These are phyloP conservation scores for Amblyteles armatorius DNA, from an alignment of 2,888 invertebrate species.

Conservation along the genomic window DNA sequence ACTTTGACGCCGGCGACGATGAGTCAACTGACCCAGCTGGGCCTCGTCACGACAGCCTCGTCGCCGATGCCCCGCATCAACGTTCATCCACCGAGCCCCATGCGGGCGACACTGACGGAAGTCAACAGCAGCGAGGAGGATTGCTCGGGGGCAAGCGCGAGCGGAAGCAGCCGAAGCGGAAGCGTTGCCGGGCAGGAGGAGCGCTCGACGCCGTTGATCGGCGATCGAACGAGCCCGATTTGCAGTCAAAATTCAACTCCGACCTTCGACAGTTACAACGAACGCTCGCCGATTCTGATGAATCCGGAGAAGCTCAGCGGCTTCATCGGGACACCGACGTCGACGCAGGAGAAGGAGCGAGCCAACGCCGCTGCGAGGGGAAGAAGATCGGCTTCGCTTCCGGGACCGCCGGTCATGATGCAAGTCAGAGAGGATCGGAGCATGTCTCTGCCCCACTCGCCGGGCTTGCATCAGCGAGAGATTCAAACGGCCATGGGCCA, in stretches of 20 bases:
- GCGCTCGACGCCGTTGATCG: slow-evolving; percentile 81
- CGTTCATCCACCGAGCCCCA: slow-evolving; percentile 61
- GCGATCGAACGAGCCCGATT: slow-evolving; percentile 79
- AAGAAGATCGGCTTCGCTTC: slow-evolving; percentile 83
- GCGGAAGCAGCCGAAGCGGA: slow-evolving; percentile 78
- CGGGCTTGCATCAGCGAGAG: slow-evolving; percentile 77
- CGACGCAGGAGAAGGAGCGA: slow-evolving; percentile 65
- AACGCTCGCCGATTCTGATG: slow-evolving; percentile 80
- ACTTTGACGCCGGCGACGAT: slow-evolving; percentile 87
- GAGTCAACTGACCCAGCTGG: slow-evolving; percentile 87
- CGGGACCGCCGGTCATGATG: slow-evolving; percentile 78
- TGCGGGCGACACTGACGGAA: slow-evolving; percentile 79
- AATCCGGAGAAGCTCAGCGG: slow-evolving; percentile 80
- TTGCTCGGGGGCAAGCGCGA: slow-evolving; percentile 72
- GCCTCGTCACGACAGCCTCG: slow-evolving; percentile 85
- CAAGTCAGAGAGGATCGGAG: slow-evolving; percentile 79
- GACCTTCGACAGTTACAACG: slow-evolving; percentile 79
- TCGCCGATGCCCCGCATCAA: slow-evolving; percentile 78
- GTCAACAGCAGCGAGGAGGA: slow-evolving; percentile 81
- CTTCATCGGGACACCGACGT: slow-evolving; percentile 71
- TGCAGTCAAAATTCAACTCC: slow-evolving; percentile 80
- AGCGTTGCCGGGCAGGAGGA: slow-evolving; percentile 82
- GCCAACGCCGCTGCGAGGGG: slow-evolving; percentile 73
- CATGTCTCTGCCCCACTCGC: slow-evolving; percentile 81
- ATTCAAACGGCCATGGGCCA: slow-evolving; percentile 72